phyloP scores from a whole-genome alignment of 1,140 invertebrate genomes.

The Matsumurasca onukii region DNA sequence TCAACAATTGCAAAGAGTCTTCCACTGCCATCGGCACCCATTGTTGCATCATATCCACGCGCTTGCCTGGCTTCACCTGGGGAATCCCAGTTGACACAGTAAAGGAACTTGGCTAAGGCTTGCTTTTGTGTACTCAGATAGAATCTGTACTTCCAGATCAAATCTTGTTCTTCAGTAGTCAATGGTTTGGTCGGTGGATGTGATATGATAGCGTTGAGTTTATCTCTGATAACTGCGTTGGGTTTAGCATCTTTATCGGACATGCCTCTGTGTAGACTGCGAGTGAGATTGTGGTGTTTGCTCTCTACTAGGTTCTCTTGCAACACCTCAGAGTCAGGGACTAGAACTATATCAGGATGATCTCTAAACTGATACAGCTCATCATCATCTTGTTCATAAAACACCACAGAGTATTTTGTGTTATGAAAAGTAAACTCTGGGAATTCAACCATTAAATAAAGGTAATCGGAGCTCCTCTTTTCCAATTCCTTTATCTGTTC shows the following conservation, averaged over 20 bases:
- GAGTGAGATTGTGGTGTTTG: constrained; percentile 94
- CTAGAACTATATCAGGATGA: constrained; percentile 80
- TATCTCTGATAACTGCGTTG: constrained; percentile 80
- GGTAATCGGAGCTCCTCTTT: constrained; percentile 87
- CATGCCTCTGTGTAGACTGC: constrained; percentile 84
- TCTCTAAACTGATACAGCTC: constrained; percentile 78
- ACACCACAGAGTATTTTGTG: constrained; percentile 72
- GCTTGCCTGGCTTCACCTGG: constrained; percentile 85
- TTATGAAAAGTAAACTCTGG: constrained; percentile 77
- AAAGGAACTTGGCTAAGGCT: constrained; percentile 96
- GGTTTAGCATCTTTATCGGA: constrained; percentile 94
- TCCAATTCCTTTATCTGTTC: constrained; percentile 95
- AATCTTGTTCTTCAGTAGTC: constrained; percentile 91
- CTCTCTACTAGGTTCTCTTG: constrained; percentile 95
- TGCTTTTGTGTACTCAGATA: constrained; percentile 87
- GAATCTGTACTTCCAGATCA: constrained; percentile 98
- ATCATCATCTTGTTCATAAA: constrained; percentile 88
- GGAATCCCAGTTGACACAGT: constrained; percentile 96
- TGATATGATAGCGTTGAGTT: constrained; percentile 80
- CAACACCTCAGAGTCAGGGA: constrained; percentile 90
- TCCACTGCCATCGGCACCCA: constrained; percentile 98
- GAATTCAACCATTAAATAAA: constrained; percentile 97
- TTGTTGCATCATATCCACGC: constrained; percentile 78
- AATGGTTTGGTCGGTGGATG: constrained; percentile 88
- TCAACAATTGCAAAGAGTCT: constrained; percentile 95